Evolutionary conservation across 2,113 vertebrate species (phyloP).

Genomic region (Rhipidura dahli): DNA sequence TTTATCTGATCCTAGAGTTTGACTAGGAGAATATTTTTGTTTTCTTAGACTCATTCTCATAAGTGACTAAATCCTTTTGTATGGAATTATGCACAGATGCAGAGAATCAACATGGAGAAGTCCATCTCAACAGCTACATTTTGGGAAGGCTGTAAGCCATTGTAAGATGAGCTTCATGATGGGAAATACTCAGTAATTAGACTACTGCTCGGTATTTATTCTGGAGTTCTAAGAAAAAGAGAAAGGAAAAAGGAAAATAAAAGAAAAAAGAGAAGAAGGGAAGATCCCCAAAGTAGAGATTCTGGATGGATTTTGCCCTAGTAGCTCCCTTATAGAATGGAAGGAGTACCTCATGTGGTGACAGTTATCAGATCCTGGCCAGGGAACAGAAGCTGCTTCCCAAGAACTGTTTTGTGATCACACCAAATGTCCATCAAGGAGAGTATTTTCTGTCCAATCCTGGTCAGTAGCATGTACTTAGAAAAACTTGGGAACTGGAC

Average conservation of each 20-base stretch:
- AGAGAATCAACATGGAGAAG: background rate
- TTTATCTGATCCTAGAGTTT: background rate
- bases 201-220: background rate
- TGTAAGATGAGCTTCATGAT: background rate
- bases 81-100: background rate
- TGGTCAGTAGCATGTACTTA: background rate
- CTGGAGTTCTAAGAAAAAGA: background rate
- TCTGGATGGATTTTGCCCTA: background rate
- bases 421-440: background rate
- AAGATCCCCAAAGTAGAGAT: background rate
- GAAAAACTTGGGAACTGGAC: background rate
- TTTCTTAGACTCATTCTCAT: background rate
- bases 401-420: background rate
- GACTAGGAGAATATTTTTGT: background rate
- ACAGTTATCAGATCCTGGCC: background rate
- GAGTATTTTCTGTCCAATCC: background rate
- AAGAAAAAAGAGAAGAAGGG: accelerated
- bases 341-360: background rate
- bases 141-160: background rate
- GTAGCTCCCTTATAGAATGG: background rate
- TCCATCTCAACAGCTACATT: background rate
- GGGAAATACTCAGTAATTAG: background rate
- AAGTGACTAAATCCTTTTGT: background rate
- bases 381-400: background rate
- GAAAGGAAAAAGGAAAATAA: accelerated